Percentiles rank a stretch among this genome's conserved stretches.
Conservation (phyloP, 1,140 invertebrate genomes). For the Platyura marginata region DNA sequence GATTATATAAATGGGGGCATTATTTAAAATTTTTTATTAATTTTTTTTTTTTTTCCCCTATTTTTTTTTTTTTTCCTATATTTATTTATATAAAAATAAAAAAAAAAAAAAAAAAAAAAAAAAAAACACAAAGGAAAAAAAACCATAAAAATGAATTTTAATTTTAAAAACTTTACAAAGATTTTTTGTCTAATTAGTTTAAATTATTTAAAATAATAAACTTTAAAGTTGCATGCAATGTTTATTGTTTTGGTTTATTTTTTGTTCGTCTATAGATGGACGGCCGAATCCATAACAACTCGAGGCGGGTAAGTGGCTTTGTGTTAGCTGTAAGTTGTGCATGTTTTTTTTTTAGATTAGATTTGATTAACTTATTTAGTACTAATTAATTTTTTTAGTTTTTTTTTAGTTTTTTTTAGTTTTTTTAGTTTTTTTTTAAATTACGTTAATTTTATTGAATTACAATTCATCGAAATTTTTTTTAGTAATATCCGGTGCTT, state of each 20-base stretch:
- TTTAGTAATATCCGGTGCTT: no score
- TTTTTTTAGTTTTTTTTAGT: constrained; percentile 1
- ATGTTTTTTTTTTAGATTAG: no score
- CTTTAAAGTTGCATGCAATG: constrained; percentile 12
- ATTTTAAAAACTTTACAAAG: neutral
- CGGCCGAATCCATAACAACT: constrained; percentile 26
- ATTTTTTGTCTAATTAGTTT: neutral
- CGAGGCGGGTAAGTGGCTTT: constrained; percentile 22
- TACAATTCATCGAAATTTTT: no score
- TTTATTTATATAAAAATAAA: neutral
- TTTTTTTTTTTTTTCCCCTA: neutral
- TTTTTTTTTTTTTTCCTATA: neutral
- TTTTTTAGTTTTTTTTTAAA: constrained; percentile 1
- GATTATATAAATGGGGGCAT: no score
- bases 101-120: neutral
- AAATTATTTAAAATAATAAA: neutral
- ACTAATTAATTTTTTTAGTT: neutral
- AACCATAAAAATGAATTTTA: neutral
- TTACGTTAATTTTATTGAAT: neutral
- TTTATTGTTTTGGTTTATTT: constrained; percentile 21
- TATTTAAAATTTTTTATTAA: neutral
- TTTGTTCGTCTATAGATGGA: constrained; percentile 25
- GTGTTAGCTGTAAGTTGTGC: no score
- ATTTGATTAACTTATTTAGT: no score
- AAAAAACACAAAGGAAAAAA: neutral